Evolutionary conservation across 2,113 vertebrate genomes (phyloP).

Genomic region (Rhea americana): DNA sequence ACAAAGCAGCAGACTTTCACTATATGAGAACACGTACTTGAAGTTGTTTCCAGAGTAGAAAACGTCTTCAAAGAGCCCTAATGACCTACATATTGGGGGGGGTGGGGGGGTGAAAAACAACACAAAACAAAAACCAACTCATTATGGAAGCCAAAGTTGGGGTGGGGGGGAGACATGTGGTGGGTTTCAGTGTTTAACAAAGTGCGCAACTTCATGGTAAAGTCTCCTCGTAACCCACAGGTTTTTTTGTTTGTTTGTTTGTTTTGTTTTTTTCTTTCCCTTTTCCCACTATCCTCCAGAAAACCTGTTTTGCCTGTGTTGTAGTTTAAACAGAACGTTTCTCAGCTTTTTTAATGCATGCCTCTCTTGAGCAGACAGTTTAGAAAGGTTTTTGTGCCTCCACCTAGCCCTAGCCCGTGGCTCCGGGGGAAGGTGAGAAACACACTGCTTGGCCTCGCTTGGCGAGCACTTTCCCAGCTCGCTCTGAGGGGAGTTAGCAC

Average conservation of each 20-base stretch:
- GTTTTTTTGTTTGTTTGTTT: not conserved
- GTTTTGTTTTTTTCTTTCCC: too few relatives aligned
- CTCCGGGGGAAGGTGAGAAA: not conserved
- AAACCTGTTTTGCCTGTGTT: not conserved
- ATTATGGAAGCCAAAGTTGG: not conserved
- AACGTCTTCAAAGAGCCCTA: not conserved
- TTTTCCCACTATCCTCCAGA: not conserved
- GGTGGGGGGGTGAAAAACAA: too few relatives aligned
- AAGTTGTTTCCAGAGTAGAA: not conserved
- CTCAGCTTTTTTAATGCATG: accelerated
- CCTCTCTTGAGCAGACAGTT: not conserved
- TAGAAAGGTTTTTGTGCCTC: not conserved
- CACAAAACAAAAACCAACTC: too few relatives aligned
- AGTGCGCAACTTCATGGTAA: not conserved
- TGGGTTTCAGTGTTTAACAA: not conserved
- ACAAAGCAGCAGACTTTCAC: not conserved
- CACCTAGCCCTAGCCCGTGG: accelerated
- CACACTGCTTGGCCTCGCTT: not conserved
- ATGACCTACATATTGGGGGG: not conserved
- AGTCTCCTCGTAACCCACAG: not conserved
- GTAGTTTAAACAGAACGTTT: not conserved
- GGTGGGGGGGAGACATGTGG: not conserved
- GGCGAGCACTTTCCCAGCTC: not conserved
- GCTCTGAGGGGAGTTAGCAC: not conserved
- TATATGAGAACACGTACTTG: not conserved